A percentile compares a stretch with the other conserved stretches of the same genome.
phyloP scores from a whole-genome alignment of 2,888 invertebrate genomes.

The Rhorus exstirpatorius region DNA sequence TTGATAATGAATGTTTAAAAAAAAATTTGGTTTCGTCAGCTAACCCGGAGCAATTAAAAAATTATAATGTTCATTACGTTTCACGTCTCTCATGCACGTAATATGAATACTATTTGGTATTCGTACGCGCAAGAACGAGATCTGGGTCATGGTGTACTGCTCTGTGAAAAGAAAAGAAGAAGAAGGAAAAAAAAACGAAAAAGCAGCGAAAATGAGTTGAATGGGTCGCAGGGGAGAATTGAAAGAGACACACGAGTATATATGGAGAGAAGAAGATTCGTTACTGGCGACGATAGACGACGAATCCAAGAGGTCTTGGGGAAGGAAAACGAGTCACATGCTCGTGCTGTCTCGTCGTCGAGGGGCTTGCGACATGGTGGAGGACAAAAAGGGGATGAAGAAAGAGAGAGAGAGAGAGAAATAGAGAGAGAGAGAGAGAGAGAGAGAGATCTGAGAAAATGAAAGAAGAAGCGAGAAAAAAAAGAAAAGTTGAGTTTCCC shows the following conservation, averaged over 20 bases:
- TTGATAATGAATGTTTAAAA: no score
- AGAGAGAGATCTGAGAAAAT: not conserved
- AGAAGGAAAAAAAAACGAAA: conserved; percentile 1
- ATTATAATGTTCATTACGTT: not conserved
- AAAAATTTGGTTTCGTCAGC: no score
- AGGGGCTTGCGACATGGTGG: conserved; percentile 48
- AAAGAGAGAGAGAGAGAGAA: conserved; percentile 10
- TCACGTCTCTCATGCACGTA: not conserved
- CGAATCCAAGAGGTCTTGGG: conserved; percentile 27
- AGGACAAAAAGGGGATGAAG: conserved; percentile 30
- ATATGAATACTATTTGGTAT: not conserved
- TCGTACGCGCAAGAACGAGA: conserved; percentile 15
- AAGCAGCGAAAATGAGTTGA: conserved; percentile 34
- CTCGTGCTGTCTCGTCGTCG: conserved; percentile 2
- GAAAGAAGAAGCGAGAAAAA: conserved; percentile 1
- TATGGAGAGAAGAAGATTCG: conserved; percentile 50
- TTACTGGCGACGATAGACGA: conserved; percentile 37
- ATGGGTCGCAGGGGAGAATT: conserved; percentile 37
- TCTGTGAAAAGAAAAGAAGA: not conserved
- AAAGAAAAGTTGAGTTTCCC: conserved; percentile 41
- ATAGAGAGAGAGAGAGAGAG: not conserved
- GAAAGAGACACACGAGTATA: conserved; percentile 41
- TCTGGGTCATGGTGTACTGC: conserved; percentile 47
- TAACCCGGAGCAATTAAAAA: not conserved
- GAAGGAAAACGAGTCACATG: conserved; percentile 41